These are phyloP conservation scores for Trichogramma evanescens DNA, from an alignment of 2,888 invertebrate species.

Conservation along the genomic window DNA sequence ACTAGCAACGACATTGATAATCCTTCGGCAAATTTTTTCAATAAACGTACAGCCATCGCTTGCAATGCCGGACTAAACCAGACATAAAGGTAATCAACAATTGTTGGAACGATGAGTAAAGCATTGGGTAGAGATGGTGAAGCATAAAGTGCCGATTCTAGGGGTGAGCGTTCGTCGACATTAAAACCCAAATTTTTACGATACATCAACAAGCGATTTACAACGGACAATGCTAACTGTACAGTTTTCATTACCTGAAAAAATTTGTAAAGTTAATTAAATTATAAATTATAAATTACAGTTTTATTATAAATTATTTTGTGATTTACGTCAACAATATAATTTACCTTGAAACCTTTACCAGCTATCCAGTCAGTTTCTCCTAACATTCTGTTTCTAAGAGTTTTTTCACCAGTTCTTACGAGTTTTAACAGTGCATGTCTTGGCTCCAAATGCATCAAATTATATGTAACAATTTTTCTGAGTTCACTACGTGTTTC, in stretches of 20 bases:
- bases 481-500: slow-evolving; percentile 41
- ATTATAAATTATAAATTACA: not conserved
- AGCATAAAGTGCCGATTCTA: slow-evolving; percentile 45
- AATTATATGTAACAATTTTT: slow-evolving; percentile 42
- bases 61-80: slow-evolving; percentile 53
- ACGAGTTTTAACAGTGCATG: slow-evolving; percentile 43
- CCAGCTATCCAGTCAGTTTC: slow-evolving; percentile 46
- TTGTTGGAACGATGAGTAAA: slow-evolving; percentile 49
- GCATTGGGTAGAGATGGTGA: slow-evolving; percentile 44
- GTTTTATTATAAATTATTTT: not conserved
- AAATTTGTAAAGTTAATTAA: not conserved
- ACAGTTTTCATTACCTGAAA: slow-evolving; percentile 39
- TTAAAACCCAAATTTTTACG: slow-evolving; percentile 39
- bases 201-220: slow-evolving; percentile 43
- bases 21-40: slow-evolving; percentile 53
- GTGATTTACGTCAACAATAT: not conserved
- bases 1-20: slow-evolving; percentile 56
- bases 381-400: slow-evolving; percentile 43
- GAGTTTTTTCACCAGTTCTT: slow-evolving; percentile 39
- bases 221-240: slow-evolving; percentile 42
- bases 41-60: slow-evolving; percentile 51
- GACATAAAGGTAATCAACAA: slow-evolving; percentile 55
- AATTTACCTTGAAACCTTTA: slow-evolving; percentile 39
- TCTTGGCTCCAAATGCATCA: slow-evolving; percentile 42
- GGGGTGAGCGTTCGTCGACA: slow-evolving; percentile 38